These are phyloP conservation scores for Leucoraja ocellata DNA, from an alignment of 2,797 vertebrate genomes.

Conservation along the genomic window DNA sequence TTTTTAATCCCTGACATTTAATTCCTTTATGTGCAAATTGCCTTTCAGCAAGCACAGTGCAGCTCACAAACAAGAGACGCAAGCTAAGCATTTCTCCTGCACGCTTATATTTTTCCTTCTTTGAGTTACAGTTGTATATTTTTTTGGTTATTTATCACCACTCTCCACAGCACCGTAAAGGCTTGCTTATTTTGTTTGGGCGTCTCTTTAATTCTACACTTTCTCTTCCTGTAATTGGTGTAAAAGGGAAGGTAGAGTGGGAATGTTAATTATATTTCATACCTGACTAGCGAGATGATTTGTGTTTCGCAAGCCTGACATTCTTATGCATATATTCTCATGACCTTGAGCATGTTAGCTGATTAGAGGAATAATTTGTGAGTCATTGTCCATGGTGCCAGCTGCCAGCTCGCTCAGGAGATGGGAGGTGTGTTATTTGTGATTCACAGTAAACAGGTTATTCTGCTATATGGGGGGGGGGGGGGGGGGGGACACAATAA, in stretches of 20 bases:
- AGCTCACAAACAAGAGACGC: neutral
- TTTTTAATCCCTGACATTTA: neutral
- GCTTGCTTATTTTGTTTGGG: neutral
- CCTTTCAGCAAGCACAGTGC: neutral
- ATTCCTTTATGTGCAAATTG: neutral
- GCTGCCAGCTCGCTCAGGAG: neutral
- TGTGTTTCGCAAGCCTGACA: neutral
- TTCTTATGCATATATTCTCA: neutral
- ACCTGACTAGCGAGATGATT: neutral
- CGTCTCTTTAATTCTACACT: neutral
- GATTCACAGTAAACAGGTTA: neutral
- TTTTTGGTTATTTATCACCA: neutral
- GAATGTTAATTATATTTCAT: neutral
- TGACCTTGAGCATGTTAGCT: neutral
- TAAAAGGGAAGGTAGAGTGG: neutral
- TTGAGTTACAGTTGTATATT: neutral
- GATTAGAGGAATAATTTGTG: neutral
- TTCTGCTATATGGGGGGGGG: neutral
- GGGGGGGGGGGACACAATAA: neutral
- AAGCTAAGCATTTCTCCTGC: neutral
- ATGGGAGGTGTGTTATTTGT: neutral
- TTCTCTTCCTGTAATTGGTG: neutral
- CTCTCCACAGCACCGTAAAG: neutral
- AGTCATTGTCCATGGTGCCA: neutral
- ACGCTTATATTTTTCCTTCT: neutral